Conservation (phyloP, 2,113 vertebrate genomes). For the Dendropsophus ebraccatus region DNA sequence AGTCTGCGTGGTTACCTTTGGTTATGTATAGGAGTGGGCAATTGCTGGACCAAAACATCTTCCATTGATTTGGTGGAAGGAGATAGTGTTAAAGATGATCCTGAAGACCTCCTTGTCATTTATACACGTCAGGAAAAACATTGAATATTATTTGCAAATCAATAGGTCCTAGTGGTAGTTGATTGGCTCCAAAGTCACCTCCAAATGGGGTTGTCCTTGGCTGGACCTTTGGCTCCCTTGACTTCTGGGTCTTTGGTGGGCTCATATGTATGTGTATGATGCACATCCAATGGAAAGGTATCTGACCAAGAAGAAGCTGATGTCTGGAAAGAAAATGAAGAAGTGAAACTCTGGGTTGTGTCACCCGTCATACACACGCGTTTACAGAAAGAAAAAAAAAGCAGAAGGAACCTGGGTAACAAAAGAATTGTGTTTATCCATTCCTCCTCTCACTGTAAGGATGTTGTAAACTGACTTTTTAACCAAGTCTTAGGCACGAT, state of each 20-base stretch:
- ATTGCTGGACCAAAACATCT: too few relatives aligned
- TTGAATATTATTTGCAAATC: too few relatives aligned
- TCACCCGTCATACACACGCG: slow-evolving; percentile 83
- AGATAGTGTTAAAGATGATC: too few relatives aligned
- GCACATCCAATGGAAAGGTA: neutral
- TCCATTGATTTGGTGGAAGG: too few relatives aligned
- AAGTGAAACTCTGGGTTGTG: slow-evolving; percentile 75
- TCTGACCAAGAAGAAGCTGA: slow-evolving; percentile 65
- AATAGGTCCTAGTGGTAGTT: too few relatives aligned
- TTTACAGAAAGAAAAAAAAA: slow-evolving; percentile 84
- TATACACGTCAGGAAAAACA: too few relatives aligned
- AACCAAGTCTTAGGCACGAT: slow-evolving; percentile 96
- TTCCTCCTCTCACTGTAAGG: slow-evolving; percentile 86
- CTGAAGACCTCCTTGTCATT: too few relatives aligned
- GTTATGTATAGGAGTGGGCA: too few relatives aligned
- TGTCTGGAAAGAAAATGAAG: slow-evolving; percentile 69
- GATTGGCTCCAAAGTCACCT: neutral
- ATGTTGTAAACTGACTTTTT: slow-evolving; percentile 95
- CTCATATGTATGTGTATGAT: neutral
- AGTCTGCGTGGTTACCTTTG: too few relatives aligned
- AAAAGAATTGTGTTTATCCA: slow-evolving; percentile 85
- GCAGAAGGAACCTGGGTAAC: slow-evolving; percentile 84
- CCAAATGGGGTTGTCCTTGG: neutral
- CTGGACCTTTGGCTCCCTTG: neutral
- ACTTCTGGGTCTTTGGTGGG: neutral